These are phyloP conservation scores for Ochropacha duplaris DNA, from an alignment of 2,888 invertebrate genomes.

Conservation along the genomic window DNA sequence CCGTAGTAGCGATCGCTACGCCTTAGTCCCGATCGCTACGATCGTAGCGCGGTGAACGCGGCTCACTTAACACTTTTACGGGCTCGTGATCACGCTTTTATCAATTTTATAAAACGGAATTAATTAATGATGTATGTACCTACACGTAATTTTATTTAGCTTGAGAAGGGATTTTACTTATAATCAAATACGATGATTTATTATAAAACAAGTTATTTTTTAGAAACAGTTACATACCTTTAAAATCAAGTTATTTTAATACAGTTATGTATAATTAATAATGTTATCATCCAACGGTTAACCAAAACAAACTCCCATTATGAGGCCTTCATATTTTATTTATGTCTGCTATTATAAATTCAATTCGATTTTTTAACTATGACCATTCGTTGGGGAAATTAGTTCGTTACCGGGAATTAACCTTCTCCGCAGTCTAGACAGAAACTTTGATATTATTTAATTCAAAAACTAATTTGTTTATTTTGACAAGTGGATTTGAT, in stretches of 20 bases:
- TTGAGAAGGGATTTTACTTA: not conserved
- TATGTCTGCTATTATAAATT: too few relatives aligned
- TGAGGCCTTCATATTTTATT: not conserved
- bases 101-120: not conserved
- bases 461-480: not conserved
- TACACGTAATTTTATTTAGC: not conserved
- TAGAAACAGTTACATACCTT: too few relatives aligned
- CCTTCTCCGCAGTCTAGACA: not conserved
- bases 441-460: not conserved
- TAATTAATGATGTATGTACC: not conserved
- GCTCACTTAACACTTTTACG: slow-evolving; percentile 46
- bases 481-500: too few relatives aligned
- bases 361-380: not conserved
- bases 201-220: too few relatives aligned
- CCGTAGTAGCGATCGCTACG: slow-evolving; percentile 66
- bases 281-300: too few relatives aligned
- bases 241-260: too few relatives aligned
- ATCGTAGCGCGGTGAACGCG: slow-evolving; percentile 30
- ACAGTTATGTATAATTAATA: not conserved
- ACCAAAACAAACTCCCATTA: not conserved
- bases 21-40: slow-evolving; percentile 46
- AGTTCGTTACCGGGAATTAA: not conserved
- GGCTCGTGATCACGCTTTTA: slow-evolving; percentile 17
- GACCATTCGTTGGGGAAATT: not conserved
- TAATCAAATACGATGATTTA: not conserved